Evolutionary conservation across 1,140 invertebrate species (phyloP).

Genomic region (Temnothorax longispinosus): DNA sequence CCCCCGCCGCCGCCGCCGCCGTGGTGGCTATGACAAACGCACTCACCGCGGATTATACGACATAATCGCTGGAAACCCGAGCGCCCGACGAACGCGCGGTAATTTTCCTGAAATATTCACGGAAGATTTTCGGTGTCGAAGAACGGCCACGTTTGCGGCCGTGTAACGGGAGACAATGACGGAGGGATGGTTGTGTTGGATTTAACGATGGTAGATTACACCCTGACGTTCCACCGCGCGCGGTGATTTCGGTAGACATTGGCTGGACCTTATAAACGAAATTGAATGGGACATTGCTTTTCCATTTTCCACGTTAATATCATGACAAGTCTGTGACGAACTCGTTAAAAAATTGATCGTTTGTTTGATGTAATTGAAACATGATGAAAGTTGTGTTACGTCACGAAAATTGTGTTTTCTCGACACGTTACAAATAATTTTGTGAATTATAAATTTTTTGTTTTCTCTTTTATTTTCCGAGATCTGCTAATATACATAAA

Average conservation of each 20-base stretch:
- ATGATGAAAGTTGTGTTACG: not conserved
- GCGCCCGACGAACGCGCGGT: constrained; percentile 73
- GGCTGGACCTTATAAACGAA: not conserved
- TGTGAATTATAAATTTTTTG: not conserved
- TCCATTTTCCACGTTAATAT: not conserved
- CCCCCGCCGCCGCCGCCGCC: constrained; percentile 26
- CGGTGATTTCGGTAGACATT: constrained; percentile 18
- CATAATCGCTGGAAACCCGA: constrained; percentile 84
- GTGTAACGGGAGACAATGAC: constrained; percentile 52
- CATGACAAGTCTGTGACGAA: too few species aligned
- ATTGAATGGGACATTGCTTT: constrained; percentile 15
- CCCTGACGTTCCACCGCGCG: constrained; percentile 8
- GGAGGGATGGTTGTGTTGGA: constrained; percentile 24
- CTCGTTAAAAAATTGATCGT: not conserved
- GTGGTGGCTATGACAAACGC: constrained; percentile 79
- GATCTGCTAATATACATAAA: not conserved
- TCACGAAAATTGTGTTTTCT: not conserved
- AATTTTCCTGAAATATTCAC: constrained; percentile 81
- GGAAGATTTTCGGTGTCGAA: constrained; percentile 72
- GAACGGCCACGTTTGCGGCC: constrained; percentile 39
- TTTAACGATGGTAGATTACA: constrained; percentile 58
- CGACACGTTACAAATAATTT: not conserved
- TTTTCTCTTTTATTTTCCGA: too few species aligned
- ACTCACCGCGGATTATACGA: constrained; percentile 82
- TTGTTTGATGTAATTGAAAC: not conserved